These are phyloP conservation scores for Lycocerus yunnanus DNA, from an alignment of 2,888 invertebrate genomes.

Conservation along the genomic window DNA sequence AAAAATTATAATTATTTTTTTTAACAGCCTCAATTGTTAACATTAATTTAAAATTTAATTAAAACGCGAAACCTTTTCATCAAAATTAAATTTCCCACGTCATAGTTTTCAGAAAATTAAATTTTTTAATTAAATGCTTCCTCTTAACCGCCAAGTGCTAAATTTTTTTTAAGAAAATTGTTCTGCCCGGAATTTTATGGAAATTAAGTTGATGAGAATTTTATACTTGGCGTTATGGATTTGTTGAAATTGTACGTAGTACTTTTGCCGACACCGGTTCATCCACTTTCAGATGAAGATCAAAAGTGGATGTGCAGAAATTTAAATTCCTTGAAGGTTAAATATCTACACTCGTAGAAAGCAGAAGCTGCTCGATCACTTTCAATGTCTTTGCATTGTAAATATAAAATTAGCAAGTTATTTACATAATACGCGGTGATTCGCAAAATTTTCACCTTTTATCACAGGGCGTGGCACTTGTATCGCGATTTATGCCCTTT, in stretches of 20 bases:
- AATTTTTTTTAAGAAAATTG: background rate
- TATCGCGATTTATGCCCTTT: background rate
- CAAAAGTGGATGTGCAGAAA: constrained; percentile 6
- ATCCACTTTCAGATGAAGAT: background rate
- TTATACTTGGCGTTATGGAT: background rate
- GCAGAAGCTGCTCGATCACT: constrained; percentile 9
- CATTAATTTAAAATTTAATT: background rate
- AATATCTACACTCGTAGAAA: background rate
- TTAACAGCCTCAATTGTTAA: background rate
- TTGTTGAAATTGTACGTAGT: background rate
- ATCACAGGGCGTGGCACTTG: background rate
- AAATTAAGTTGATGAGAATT: background rate
- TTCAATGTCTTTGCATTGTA: constrained; percentile 8
- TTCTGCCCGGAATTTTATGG: background rate
- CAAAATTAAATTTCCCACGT: background rate
- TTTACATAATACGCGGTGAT: background rate
- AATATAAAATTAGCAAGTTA: background rate
- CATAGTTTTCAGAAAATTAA: background rate
- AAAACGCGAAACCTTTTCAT: background rate
- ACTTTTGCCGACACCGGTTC: background rate
- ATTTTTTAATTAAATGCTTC: background rate
- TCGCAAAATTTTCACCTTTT: background rate
- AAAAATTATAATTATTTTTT: background rate
- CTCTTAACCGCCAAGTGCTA: background rate
- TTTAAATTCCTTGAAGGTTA: constrained; percentile 1